Evolutionary conservation across 2,888 invertebrate genomes (phyloP), one percentile per base, ranked within the genome.

Genomic region (Pediacus dermestoides): DNA sequence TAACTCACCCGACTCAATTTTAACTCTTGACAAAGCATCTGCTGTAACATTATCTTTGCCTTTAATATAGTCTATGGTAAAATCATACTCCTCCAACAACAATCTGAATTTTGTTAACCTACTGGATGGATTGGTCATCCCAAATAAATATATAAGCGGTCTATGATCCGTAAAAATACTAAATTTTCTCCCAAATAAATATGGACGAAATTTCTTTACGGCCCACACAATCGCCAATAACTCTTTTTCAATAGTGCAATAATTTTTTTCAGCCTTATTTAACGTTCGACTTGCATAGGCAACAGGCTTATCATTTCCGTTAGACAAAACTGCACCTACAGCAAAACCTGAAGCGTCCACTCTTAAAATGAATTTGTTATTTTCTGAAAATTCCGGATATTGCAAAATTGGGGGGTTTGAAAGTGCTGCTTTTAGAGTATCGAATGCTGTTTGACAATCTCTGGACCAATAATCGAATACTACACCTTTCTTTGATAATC

Each of bases 71-170:
- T 23, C 9, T 9, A 27, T 25, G 13, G 16, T 16, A 22, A 31
- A 37, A 21, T 40, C 37, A 16, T 44, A 39, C 27, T 43, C 32
- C 16, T 43, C 42, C 2, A 48, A 23, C 34, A 39, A 35, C 22
- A 44, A n/a, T n/a, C 34, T 23, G 25, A 48, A 42, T 38, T 37
- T 25, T 1, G 42, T 48, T 15, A 46, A 23, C 41, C 46, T 46
- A 2, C 43, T 46, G 6, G 43, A 34, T 6, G 41, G 43, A 21
- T 43, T 33, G 40, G 38, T 43, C 38, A 48, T 44, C 16, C 40
- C 34, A 25, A 46, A 48, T 30, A 46, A 11, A 22, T 43, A 46
- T n/a, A 48, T 34, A 12, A 48, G 27, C 2, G 43, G 40, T 35
- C 27, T 37, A 22, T 46, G 47, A 27, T 50, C 39, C 12, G 42